A percentile compares a stretch with the other conserved stretches of the same genome.
These are phyloP conservation scores for Carduelis carduelis DNA, from an alignment of 2,797 vertebrate genomes.

Conservation along the genomic window DNA sequence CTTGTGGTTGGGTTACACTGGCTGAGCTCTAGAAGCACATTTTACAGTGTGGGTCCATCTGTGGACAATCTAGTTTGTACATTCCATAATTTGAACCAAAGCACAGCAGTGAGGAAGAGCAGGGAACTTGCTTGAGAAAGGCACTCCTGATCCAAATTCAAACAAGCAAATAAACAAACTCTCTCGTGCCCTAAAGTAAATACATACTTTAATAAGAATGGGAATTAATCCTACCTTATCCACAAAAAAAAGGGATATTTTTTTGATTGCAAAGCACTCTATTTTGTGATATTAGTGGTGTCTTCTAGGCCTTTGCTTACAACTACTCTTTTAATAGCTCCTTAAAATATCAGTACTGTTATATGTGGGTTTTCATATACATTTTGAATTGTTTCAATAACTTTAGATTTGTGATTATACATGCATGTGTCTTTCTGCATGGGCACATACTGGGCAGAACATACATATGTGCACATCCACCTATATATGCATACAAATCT, in stretches of 20 bases:
- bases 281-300: background rate
- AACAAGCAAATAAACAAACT: background rate
- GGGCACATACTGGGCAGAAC: background rate
- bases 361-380: background rate
- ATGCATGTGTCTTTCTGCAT: rapidly evolving
- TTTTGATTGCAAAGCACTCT: background rate
- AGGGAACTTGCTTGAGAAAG: background rate
- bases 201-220: background rate
- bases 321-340: background rate
- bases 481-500: rapidly evolving
- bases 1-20: background rate
- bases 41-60: background rate
- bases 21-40: background rate
- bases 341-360: background rate
- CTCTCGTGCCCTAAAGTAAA: rapidly evolving
- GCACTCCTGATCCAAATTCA: background rate
- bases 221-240: background rate
- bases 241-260: background rate
- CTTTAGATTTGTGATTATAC: background rate
- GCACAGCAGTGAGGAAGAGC: background rate
- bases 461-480: rapidly evolving
- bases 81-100: background rate
- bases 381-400: background rate
- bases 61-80: rapidly evolving
- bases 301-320: background rate